Evolutionary conservation across 2,888 invertebrate genomes (phyloP), one percentile per base, ranked within the genome.

Genomic region (Metallyticus violacea): DNA sequence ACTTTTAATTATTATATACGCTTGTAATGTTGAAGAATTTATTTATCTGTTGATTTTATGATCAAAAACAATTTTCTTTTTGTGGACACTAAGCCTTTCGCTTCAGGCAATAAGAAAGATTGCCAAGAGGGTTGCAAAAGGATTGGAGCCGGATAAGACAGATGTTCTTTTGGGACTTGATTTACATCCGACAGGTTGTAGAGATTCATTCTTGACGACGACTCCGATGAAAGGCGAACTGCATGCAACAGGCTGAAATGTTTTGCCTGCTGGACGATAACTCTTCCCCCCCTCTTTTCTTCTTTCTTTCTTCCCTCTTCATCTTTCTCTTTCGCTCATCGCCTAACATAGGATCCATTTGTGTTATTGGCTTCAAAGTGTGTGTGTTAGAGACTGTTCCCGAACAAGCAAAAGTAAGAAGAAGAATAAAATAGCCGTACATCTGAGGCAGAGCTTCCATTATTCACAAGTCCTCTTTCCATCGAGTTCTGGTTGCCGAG

Each of bases 381-480:
- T 62, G 40, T 22, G 7, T 22, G 40, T 62, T 62, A 62, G 40
- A 62, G 40, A 62, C 40, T 62, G 40, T 62, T 62, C 9, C 40
- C 1, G 40, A 62, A 62, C 40, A 62, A 62, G 40, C 2, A 62
- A 62, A 62, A 15, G 40, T 15, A 62, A 9, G 40, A 40, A 62
- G 40, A 62, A 62, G 40, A 62, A 62, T 9, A 62, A 62, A 62
- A 62, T 62, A 62, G 40, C 40, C 40, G 9, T 62, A 6, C 40
- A 62, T 62, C 40, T 22, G 0, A 62, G 22, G 40, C 15, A 62
- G 82, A 76, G 27, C n/a, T 82, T 82, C 82, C 82, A 82, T 76
- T 82, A 82, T 82, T 82, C 82, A 82, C 62, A 82, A 81, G 82
- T 82, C 30, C 62, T 82, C 82, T 26, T 62, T 81, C 26, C 62